Base-by-base conservation (phyloP, 2,888 invertebrate species). In the Phyllotreta striolata region DNA sequence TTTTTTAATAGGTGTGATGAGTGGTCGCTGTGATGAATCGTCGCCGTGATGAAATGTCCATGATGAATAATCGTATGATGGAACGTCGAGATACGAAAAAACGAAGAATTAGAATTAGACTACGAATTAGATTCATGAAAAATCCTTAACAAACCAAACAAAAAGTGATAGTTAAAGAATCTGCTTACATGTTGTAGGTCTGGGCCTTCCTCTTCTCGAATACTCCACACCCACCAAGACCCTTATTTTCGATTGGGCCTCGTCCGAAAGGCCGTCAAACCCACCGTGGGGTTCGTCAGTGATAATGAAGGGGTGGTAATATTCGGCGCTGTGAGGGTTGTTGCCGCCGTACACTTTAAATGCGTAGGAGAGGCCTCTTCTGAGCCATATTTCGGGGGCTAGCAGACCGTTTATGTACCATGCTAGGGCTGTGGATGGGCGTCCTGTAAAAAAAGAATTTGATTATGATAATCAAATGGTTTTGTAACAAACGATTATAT, bases 381-480 rank as follows among this genome's bases (percentile, higher is more conserved):
- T 86, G 72, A 97, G 83, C 86, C 92, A 95, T 66, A 97, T 83
- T 80, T 96, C 95, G 0, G 96, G 96, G 55, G 91, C 88, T 73
- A 96, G 84, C 76, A 89, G 88, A 0, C 96, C 96, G 81, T 97
- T 96, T 66, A 97, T 91, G 82, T 96, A 97, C 95, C 95, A 96
- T 8, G 94, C 90, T 46, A 92, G 83, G 0, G 89, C 91, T 72
- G 87, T 90, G 40, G 88, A 87, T 35, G 87, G 87, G 78, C 89
- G 89, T 1, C 87, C 88, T 87, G 46, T 9, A 74, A 71, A 49
- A 57, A n/a, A n/a, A n/a, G n/a, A n/a, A n/a, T n/a, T n/a, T n/a
- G n/a, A n/a, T n/a, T n/a, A n/a, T n/a, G n/a, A n/a, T n/a, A n/a
- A n/a, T n/a, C n/a, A n/a, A n/a, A n/a, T n/a, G n/a, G n/a, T n/a